phyloP scores from a whole-genome alignment of 1,140 invertebrate species.

The Macrostomum lignano region DNA sequence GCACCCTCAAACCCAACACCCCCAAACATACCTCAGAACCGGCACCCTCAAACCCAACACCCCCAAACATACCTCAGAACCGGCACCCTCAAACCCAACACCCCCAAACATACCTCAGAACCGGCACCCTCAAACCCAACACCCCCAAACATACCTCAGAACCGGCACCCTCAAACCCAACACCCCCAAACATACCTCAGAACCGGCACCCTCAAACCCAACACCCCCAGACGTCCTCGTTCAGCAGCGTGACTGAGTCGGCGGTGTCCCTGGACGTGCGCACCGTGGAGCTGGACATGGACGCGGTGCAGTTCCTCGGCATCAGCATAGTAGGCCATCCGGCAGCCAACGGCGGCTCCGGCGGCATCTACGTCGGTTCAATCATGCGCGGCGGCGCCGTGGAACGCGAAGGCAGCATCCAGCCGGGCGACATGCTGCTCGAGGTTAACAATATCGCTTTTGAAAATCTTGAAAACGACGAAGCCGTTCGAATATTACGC shows the following conservation, averaged over 20 bases:
- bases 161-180: conserved; percentile 22
- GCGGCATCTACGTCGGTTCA: conserved; percentile 75
- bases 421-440: conserved; percentile 86
- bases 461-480: conserved; percentile 20
- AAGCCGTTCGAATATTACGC: conserved; percentile 12
- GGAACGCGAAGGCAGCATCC: conserved; percentile 56
- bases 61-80: too few species aligned
- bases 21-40: too few species aligned
- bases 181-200: conserved; percentile 29
- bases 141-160: conserved; percentile 25
- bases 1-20: too few species aligned
- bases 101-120: too few species aligned
- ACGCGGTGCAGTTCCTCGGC: conserved; percentile 52
- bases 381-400: conserved; percentile 68
- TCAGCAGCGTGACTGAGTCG: conserved; percentile 37
- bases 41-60: too few species aligned
- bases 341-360: conserved; percentile 45
- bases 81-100: too few species aligned
- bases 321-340: conserved; percentile 57
- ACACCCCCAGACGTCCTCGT: conserved; percentile 7
- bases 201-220: too few species aligned
- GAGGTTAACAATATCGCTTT: conserved; percentile 82
- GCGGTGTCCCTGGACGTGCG: conserved; percentile 90
- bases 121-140: conserved; percentile 33
- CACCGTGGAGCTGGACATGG: conserved; percentile 56